Percentiles rank a stretch among this genome's conserved stretches.
Evolutionary conservation across 2,888 invertebrate genomes (phyloP).

Genomic region (Hydroisotoma schaefferi): DNA sequence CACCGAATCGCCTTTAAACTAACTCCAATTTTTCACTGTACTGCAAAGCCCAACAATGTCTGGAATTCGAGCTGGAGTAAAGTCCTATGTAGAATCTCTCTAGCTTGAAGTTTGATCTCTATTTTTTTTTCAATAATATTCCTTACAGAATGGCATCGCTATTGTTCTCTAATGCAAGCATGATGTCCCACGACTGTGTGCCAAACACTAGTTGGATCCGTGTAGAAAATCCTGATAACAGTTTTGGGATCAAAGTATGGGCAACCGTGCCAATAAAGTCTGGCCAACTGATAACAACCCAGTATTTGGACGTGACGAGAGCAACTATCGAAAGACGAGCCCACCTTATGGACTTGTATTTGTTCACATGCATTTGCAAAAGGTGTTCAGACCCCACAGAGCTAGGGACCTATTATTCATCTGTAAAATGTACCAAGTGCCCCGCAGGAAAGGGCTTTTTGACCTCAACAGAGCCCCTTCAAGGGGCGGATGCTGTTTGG

Average conservation of each 20-base stretch:
- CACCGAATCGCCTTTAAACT: slow-evolving; percentile 1
- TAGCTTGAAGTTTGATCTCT: background rate
- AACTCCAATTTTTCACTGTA: slow-evolving; percentile 1
- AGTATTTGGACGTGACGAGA: slow-evolving; percentile 37
- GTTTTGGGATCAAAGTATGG: slow-evolving; percentile 41
- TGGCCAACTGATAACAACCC: slow-evolving; percentile 36
- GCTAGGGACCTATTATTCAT: slow-evolving; percentile 31
- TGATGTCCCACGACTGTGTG: slow-evolving; percentile 41
- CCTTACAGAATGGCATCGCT: slow-evolving; percentile 35
- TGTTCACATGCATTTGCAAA: slow-evolving; percentile 34
- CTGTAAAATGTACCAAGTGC: slow-evolving; percentile 37
- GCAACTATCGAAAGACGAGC: slow-evolving; percentile 29
- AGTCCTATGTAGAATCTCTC: background rate
- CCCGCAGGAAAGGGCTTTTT: slow-evolving; percentile 38
- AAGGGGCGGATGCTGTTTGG: slow-evolving; percentile 35
- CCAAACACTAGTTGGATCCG: slow-evolving; percentile 39
- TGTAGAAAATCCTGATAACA: slow-evolving; percentile 36
- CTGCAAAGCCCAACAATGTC: slow-evolving; percentile 1
- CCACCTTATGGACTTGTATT: slow-evolving; percentile 35
- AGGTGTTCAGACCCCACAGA: slow-evolving; percentile 35
- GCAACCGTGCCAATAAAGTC: slow-evolving; percentile 41
- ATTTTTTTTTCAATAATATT: background rate
- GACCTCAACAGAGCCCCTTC: slow-evolving; percentile 31
- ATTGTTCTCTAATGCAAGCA: slow-evolving; percentile 35
- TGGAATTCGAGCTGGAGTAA: slow-evolving; percentile 3